A percentile compares a stretch with the other conserved stretches of the same genome.
phyloP scores from a whole-genome alignment of 2,888 invertebrate species.

The Polymixis flavicincta region DNA sequence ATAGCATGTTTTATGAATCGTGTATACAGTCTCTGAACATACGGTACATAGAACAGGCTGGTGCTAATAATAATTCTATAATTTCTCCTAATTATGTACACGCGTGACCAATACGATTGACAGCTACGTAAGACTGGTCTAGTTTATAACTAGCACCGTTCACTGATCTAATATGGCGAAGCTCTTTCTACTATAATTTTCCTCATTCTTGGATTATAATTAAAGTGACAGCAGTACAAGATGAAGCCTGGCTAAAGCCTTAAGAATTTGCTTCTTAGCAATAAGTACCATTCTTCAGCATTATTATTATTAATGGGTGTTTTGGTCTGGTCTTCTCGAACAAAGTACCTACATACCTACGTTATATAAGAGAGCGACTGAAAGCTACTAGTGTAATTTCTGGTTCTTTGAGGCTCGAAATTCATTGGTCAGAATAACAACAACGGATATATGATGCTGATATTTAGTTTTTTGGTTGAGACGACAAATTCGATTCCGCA shows the following conservation, averaged over 20 bases:
- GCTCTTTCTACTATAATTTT: constrained; percentile 31
- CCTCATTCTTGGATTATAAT: constrained; percentile 21
- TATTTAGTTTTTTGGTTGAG: not conserved
- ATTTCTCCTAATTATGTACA: constrained; percentile 46
- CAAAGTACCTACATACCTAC: not conserved
- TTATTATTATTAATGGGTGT: not conserved
- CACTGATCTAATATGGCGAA: constrained; percentile 20
- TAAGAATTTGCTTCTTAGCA: not conserved
- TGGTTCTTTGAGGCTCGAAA: not conserved
- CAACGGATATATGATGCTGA: not conserved
- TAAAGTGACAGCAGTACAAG: not conserved
- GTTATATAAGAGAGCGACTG: not conserved
- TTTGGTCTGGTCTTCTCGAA: not conserved
- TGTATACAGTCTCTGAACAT: not conserved
- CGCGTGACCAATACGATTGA: constrained; percentile 43
- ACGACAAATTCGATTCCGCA: not conserved
- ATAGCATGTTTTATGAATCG: not conserved
- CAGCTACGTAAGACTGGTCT: constrained; percentile 23
- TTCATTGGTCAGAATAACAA: not conserved
- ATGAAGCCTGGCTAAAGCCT: not conserved
- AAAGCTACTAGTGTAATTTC: not conserved
- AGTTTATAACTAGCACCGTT: constrained; percentile 31
- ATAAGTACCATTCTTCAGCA: too few species aligned
- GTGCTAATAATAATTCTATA: constrained; percentile 24
- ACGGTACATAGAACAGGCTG: constrained; percentile 7